Percentiles rank a stretch among this genome's conserved stretches.
Evolutionary conservation across 2,113 vertebrate genomes (phyloP).

Genomic region (Patagioenas fasciata): DNA sequence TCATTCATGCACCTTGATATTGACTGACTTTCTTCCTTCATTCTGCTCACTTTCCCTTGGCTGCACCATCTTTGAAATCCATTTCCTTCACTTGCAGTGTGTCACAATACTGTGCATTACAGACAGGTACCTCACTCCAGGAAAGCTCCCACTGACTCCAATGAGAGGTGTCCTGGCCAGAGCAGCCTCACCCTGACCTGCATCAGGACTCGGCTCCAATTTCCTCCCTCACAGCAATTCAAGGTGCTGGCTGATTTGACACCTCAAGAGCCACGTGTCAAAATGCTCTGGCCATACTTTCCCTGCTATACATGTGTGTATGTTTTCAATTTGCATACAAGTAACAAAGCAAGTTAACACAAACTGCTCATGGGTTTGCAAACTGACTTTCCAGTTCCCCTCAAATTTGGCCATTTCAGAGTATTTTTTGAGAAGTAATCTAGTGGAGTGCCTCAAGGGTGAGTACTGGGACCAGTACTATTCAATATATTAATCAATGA

Average conservation of each 20-base stretch:
- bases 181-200: neutral
- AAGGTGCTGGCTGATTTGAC: conserved; percentile 10
- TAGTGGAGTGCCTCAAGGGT: no score
- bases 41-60: neutral
- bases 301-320: neutral
- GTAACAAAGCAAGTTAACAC: neutral
- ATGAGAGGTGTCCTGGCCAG: neutral
- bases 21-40: neutral
- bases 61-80: neutral
- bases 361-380: neutral
- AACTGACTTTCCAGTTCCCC: neutral
- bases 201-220: neutral
- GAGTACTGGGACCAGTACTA: no score
- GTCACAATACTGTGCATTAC: rapidly evolving
- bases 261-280: neutral
- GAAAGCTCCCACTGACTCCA: neutral
- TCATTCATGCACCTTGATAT: neutral
- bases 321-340: neutral
- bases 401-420: neutral
- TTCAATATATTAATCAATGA: no score
- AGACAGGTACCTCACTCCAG: neutral
- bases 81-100: neutral
- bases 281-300: neutral
- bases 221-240: neutral
- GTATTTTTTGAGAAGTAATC: neutral